Conservation (phyloP, 2,113 vertebrate species). For the Hiodon alosoides region DNA sequence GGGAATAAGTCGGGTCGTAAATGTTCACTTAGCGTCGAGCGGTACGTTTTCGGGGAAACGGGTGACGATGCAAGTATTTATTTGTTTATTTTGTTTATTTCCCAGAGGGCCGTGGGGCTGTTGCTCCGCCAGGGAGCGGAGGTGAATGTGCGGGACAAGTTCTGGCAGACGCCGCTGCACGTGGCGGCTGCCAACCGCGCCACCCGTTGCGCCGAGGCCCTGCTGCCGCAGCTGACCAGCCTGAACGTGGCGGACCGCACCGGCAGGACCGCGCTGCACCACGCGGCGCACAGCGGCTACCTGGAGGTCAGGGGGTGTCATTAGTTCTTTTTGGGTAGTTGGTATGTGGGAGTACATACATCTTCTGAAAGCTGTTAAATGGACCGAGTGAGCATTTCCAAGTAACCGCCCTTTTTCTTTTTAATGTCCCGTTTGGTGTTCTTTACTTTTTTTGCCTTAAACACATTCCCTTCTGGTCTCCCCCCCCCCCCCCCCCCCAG, state of each 20-base stretch:
- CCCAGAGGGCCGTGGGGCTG: conserved; percentile 78
- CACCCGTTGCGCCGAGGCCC: conserved; percentile 74
- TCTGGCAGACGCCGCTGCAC: conserved; percentile 87
- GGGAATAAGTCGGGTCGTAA: neutral
- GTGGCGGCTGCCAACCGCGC: conserved; percentile 87
- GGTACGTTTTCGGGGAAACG: no score
- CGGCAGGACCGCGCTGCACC: conserved; percentile 86
- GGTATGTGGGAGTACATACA: neutral
- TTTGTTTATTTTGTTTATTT: neutral
- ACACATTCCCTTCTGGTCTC: neutral
- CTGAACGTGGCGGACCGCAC: conserved; percentile 79
- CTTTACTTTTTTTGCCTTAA: no score
- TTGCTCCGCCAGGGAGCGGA: conserved; percentile 82
- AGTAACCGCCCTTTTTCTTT: neutral
- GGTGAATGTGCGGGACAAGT: conserved; percentile 80
- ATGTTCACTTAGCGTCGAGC: neutral
- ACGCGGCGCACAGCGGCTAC: conserved; percentile 84
- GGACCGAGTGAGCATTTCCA: neutral
- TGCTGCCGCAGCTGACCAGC: conserved; percentile 76
- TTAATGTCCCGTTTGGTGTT: neutral
- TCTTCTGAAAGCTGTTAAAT: neutral
- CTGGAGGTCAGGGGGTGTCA: conserved; percentile 62
- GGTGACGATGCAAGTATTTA: no score
- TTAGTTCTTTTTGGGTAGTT: neutral
- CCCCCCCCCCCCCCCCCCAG: conserved; percentile 47